These are phyloP conservation scores for Artemisiospiza belli DNA, from an alignment of 2,113 vertebrate genomes.

Conservation along the genomic window DNA sequence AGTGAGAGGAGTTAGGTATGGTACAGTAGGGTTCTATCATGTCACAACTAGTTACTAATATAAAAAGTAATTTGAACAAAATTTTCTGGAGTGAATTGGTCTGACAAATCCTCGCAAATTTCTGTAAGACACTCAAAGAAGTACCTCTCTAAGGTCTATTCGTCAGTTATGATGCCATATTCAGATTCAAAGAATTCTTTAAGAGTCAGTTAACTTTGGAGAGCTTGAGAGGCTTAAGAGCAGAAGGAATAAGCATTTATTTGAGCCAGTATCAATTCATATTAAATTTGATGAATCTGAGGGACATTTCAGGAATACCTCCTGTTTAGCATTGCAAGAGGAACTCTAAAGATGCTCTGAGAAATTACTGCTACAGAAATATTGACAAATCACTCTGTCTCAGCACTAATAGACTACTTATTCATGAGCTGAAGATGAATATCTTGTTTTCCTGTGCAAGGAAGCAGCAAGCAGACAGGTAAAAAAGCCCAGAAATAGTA, in stretches of 20 bases:
- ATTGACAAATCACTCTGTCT: constrained; percentile 15
- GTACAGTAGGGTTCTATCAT: neutral
- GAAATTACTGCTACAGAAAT: neutral
- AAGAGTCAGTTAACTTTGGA: neutral
- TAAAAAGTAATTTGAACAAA: neutral
- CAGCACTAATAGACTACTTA: neutral
- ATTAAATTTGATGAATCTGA: neutral
- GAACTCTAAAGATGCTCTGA: neutral
- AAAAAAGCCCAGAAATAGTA: neutral
- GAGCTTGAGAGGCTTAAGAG: neutral
- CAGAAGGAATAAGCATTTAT: neutral
- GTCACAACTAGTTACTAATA: neutral
- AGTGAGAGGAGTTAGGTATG: neutral
- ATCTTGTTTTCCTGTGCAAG: neutral
- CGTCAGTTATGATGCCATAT: neutral
- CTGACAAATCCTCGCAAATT: neutral
- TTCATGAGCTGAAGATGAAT: constrained; percentile 19
- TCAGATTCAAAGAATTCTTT: neutral
- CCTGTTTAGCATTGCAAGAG: neutral
- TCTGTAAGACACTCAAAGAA: neutral
- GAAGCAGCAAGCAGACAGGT: neutral
- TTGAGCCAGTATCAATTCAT: neutral
- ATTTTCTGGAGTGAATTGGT: neutral
- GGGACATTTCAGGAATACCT: neutral
- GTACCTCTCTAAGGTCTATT: neutral